Conservation (phyloP, 2,113 vertebrate genomes). For the Verasper variegatus region DNA sequence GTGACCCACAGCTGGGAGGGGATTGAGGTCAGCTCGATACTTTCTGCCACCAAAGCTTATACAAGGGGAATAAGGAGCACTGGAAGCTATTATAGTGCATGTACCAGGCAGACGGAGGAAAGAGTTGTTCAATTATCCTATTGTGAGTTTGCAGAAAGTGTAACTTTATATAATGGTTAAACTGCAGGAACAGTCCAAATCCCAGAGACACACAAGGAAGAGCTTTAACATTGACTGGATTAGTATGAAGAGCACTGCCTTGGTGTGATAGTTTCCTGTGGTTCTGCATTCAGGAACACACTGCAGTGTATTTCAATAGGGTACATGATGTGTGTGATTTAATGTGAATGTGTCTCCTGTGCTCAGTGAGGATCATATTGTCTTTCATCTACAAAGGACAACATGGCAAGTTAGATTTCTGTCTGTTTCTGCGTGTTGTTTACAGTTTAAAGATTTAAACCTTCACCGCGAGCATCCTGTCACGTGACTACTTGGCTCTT, state of each 20-base stretch:
- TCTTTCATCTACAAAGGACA: too few relatives aligned
- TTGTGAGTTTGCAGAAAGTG: slow-evolving; percentile 21
- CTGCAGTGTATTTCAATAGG: background rate
- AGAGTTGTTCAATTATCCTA: slow-evolving; percentile 1
- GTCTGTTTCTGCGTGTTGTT: background rate
- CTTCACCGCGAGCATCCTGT: background rate
- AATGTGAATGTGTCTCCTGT: too few relatives aligned
- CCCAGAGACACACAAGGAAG: background rate
- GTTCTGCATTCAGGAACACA: background rate
- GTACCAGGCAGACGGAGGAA: slow-evolving; percentile 9
- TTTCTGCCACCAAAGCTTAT: slow-evolving; percentile 59
- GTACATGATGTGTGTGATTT: too few relatives aligned
- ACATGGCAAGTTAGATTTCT: background rate
- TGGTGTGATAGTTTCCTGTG: slow-evolving; percentile 4
- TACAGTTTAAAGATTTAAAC: background rate
- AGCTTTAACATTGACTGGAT: background rate
- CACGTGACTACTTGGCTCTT: background rate
- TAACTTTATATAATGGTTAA: background rate
- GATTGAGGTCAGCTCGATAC: slow-evolving; percentile 68
- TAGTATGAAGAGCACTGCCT: background rate
- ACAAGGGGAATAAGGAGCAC: slow-evolving; percentile 35
- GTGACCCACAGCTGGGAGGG: slow-evolving; percentile 68
- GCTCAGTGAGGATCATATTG: too few relatives aligned
- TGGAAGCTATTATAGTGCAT: slow-evolving; percentile 24
- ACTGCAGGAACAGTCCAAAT: background rate